Evolutionary conservation across 2,797 vertebrate genomes (phyloP).

Genomic region (Pangasius krempfi): DNA sequence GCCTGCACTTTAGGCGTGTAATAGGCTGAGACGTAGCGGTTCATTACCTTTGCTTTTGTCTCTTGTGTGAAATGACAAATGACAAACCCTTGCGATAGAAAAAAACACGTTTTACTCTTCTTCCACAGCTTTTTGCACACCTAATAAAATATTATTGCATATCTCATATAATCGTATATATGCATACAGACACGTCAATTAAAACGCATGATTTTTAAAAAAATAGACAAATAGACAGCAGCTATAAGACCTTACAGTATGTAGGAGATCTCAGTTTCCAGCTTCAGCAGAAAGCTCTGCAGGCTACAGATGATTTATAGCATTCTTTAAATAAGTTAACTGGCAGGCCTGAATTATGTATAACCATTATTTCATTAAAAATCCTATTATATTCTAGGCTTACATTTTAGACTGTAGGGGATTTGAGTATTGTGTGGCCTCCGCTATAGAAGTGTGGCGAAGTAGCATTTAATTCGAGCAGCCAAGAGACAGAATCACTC

Average conservation of each 20-base stretch:
- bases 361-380: background rate
- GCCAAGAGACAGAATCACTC: constrained; percentile 71
- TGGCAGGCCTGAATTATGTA: background rate
- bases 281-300: background rate
- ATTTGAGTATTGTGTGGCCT: background rate
- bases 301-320: background rate
- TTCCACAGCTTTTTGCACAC: background rate
- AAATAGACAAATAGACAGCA: background rate
- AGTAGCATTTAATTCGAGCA: constrained; percentile 74
- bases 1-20: constrained; percentile 55
- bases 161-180: background rate
- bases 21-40: constrained; percentile 59
- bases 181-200: background rate
- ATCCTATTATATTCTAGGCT: background rate
- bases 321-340: background rate
- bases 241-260: background rate
- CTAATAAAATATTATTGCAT: background rate
- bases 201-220: background rate
- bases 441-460: constrained; percentile 50
- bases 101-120: background rate
- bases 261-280: background rate
- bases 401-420: background rate
- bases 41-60: constrained; percentile 46
- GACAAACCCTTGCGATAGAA: background rate
- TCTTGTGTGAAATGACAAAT: constrained; percentile 1